phyloP scores from a whole-genome alignment of 1,140 invertebrate genomes.

The Monomorium pharaonis region DNA sequence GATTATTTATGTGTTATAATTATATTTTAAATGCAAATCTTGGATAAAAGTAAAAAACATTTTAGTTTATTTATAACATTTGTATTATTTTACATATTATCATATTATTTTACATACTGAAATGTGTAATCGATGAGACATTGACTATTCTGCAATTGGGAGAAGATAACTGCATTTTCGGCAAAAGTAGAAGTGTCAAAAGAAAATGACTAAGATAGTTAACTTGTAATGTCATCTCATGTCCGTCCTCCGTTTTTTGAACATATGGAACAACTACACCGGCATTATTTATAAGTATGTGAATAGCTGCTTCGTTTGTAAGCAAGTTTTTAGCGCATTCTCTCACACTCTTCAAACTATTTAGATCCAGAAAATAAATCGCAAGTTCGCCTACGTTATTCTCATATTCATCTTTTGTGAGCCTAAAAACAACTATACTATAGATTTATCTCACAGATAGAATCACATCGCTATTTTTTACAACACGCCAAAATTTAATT shows the following conservation, averaged over 20 bases:
- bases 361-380: too few relatives aligned
- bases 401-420: conserved; percentile 73
- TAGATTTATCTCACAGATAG: too few relatives aligned
- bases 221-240: conserved; percentile 91
- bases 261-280: too few relatives aligned
- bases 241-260: conserved; percentile 91
- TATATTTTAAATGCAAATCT: neutral
- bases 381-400: conserved; percentile 86
- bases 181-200: conserved; percentile 91
- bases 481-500: neutral
- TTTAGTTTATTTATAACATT: neutral
- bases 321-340: conserved; percentile 89
- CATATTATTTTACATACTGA: neutral
- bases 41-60: neutral
- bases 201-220: conserved; percentile 95
- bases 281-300: too few relatives aligned
- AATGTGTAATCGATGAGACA: conserved; percentile 87
- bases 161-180: too few relatives aligned
- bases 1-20: conserved; percentile 77
- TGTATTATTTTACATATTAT: too few relatives aligned
- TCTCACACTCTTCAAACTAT: conserved; percentile 90
- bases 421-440: conserved; percentile 70
- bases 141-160: too few relatives aligned
- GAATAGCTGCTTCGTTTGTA: too few relatives aligned
- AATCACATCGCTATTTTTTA: neutral